Evolutionary conservation across 2,113 vertebrate species (phyloP), one percentile per base, ranked within the genome.

Genomic region (Gymnogyps californianus): DNA sequence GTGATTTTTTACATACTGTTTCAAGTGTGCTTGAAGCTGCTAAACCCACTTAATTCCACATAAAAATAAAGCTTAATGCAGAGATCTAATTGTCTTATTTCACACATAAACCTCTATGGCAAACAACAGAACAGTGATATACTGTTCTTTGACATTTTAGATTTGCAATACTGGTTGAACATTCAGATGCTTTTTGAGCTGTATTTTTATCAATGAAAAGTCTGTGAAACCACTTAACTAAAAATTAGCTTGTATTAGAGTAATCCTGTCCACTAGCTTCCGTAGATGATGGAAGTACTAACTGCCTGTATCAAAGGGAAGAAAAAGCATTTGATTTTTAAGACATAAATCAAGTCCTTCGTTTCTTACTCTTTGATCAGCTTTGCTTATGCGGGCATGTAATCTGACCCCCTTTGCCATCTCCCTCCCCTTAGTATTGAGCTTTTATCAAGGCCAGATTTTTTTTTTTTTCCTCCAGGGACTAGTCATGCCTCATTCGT

Each of bases 181-280:
- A 92, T 92, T 89, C 89, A 70, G 96, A 94, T 87, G 79, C 92
- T 93, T 97, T 90, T 91, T 83, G 59, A 90, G 71, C 29, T 83
- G 64, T 90, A 42, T 82, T 90, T 96, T 95, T 87, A 85, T 87
- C 90, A 92, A 77, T 59, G 40, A 94, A 94, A 91, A 77, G 36
- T 80, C 79, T 92, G 72, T 86, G 79, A 91, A 96, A 87, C 36
- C 61, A 25, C 78, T 96, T 97, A 93, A 91, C 67, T 92, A 89
- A 90, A 97, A 96, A 93, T 92, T 94, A 78, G 64, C 82, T 89
- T 66, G 65, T 38, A 20, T 93, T 92, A 97, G 87, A 59, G 57
- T 92, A 70, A 94, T 89, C 52, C 91, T 95, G 65, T 80, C 93
- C 75, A 36, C 59, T 91, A 74, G 66, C 66, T 91, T 96, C 89